Evolutionary conservation across 2,888 invertebrate species (phyloP).

Genomic region (Drosophila vallismaia): DNA sequence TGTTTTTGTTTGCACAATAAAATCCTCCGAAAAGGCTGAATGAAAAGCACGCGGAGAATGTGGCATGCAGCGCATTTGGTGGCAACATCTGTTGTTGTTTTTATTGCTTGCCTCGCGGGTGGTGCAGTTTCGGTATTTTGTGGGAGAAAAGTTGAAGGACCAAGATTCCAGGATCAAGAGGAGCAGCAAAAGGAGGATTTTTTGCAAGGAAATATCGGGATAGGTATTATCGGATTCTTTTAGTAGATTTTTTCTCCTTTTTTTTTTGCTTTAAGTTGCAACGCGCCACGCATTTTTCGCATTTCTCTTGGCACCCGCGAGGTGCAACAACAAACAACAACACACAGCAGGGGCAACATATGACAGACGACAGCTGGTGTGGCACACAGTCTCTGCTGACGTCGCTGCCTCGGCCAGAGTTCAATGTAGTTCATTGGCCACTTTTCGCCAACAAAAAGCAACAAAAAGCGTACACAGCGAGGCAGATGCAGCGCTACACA

Average conservation of each 20-base stretch:
- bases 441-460: constrained; percentile 70
- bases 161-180: too few species aligned
- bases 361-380: constrained; percentile 68
- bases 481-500: constrained; percentile 13
- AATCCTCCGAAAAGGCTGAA: constrained; percentile 45
- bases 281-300: constrained; percentile 43
- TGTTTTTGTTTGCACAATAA: constrained; percentile 45
- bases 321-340: constrained; percentile 24
- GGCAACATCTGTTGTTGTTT: constrained; percentile 34
- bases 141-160: too few species aligned
- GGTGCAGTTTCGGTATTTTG: constrained; percentile 15
- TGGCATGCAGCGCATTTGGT: constrained; percentile 32
- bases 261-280: constrained; percentile 29
- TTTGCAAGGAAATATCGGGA: too few species aligned
- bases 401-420: constrained; percentile 60
- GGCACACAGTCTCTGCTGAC: constrained; percentile 11
- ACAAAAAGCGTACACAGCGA: constrained; percentile 41
- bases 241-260: too few species aligned
- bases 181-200: too few species aligned
- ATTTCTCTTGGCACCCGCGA: constrained; percentile 32
- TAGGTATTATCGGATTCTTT: too few species aligned
- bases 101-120: not conserved
- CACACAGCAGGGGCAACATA: constrained; percentile 46
- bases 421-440: constrained; percentile 80
- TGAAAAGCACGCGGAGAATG: constrained; percentile 47